Base-by-base conservation (phyloP, 2,113 vertebrate genomes). In the Xiphophorus couchianus region DNA sequence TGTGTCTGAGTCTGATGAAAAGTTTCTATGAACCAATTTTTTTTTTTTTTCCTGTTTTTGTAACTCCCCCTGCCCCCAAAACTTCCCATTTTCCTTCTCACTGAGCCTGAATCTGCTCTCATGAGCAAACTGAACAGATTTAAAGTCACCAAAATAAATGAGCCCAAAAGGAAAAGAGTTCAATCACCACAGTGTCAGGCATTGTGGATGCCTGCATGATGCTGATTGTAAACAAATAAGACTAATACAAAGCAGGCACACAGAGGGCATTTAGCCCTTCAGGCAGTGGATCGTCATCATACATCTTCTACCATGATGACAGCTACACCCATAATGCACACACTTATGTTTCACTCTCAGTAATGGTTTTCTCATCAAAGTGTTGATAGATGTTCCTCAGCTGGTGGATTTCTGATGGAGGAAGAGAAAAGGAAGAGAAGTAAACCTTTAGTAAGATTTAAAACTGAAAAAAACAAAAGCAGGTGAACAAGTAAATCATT, bases 321-420 rank as follows among this genome's bases (percentile, higher is more conserved):
- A 71, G 8, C 13, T 5, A 73, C 37, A 42, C 42, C 39, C 44
- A n/a, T 71, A 68, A 25, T 58, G 22, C 61, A 30, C 62, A 65
- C 61, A 4, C 67, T 33, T 33, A 4, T 68, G 29, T 42, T 76
- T 73, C 31, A 27, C 70, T 65, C 76, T 79, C 81, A 62, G 19
- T 84, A 73, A 78, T 73, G 73, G 63, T 44, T 35, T 28, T 44
- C 72, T 81, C 78, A 86, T 90, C 80, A 86, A 83, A 85, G 84
- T 63, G 66, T 73, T 80, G 77, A 87, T 80, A 72, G 74, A 86
- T 86, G 72, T 42, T 83, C 61, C 71, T 80, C 63, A 77, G 66
- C 66, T 72, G 80, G 82, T 78, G 84, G 78, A 84, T 86, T 51
- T 71, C 39, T 83, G 63, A 65, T 31, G 37, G 72, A 0, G 39